phyloP scores from a whole-genome alignment of 35 echinoderm and acorn worm genomes.

The Ophiothrix spiculata region DNA sequence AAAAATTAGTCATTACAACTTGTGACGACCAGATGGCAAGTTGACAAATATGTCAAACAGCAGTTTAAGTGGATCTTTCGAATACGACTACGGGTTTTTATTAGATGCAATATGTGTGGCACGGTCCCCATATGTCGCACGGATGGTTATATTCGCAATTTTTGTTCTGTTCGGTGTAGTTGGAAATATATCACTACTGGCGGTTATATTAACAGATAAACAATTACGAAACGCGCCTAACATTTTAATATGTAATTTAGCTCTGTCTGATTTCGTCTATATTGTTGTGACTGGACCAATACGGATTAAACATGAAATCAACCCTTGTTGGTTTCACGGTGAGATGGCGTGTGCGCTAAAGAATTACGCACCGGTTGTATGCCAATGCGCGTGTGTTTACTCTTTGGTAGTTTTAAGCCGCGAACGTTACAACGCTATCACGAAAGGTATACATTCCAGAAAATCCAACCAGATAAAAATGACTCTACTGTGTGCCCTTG shows the following conservation, averaged over 20 bases:
- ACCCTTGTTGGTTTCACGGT: constrained; percentile 42
- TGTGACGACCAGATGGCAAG: too few relatives aligned
- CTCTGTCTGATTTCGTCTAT: constrained; percentile 70
- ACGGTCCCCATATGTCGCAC: neutral
- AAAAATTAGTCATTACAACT: too few relatives aligned
- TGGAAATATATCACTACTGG: constrained; percentile 58
- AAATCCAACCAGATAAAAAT: neutral
- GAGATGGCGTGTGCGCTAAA: constrained; percentile 56
- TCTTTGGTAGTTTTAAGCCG: constrained; percentile 71
- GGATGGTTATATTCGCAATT: constrained; percentile 26
- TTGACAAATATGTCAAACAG: too few relatives aligned
- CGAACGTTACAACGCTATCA: constrained; percentile 59
- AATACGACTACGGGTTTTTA: too few relatives aligned
- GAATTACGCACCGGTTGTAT: constrained; percentile 38
- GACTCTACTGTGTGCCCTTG: neutral
- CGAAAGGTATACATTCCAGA: neutral
- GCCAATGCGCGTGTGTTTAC: constrained; percentile 68
- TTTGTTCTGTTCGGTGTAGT: constrained; percentile 54
- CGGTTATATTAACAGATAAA: constrained; percentile 38
- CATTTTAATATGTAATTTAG: constrained; percentile 68
- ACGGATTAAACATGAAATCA: constrained; percentile 48
- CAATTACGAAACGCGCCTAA: constrained; percentile 64
- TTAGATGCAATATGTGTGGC: too few relatives aligned
- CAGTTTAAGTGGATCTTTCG: too few relatives aligned
- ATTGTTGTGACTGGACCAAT: constrained; percentile 61